A percentile compares a stretch with the other conserved stretches of the same genome.
Evolutionary conservation across 2,888 invertebrate species (phyloP).

Genomic region (Ormia ochracea): DNA sequence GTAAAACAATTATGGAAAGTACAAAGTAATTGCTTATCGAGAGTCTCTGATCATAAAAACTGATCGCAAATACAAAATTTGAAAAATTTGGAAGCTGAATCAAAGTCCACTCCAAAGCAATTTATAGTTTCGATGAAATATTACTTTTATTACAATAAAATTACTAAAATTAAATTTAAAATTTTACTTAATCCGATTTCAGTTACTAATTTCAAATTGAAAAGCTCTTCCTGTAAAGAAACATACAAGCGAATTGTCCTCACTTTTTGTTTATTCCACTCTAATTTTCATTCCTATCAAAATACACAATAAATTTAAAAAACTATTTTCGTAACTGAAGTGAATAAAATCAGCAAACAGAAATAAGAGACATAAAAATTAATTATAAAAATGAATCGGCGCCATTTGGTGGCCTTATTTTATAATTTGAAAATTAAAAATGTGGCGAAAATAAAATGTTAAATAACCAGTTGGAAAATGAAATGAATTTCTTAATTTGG

Average conservation of each 20-base stretch:
- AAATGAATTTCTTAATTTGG: constrained; percentile 19
- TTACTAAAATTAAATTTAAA: too few species aligned
- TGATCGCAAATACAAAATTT: too few species aligned
- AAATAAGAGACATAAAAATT: constrained; percentile 17
- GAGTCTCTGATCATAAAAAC: too few species aligned
- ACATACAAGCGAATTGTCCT: neutral
- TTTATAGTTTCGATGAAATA: too few species aligned
- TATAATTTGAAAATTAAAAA: constrained; percentile 18
- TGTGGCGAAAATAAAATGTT: constrained; percentile 6
- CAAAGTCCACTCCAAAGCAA: too few species aligned
- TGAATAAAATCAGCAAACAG: neutral
- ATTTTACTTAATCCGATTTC: too few species aligned
- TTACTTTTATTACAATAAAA: too few species aligned
- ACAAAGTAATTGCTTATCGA: too few species aligned
- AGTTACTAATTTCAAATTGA: neutral
- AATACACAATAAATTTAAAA: constrained; percentile 27
- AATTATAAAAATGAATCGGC: constrained; percentile 51
- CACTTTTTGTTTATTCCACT: neutral
- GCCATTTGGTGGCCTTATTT: constrained; percentile 67
- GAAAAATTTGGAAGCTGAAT: too few species aligned
- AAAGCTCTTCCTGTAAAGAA: neutral
- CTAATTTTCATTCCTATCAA: constrained; percentile 1
- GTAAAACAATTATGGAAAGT: too few species aligned
- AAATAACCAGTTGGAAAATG: constrained; percentile 22
- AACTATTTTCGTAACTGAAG: too few species aligned